Evolutionary conservation across 2,113 vertebrate species (phyloP).

Genomic region (Stegostoma tigrinum): DNA sequence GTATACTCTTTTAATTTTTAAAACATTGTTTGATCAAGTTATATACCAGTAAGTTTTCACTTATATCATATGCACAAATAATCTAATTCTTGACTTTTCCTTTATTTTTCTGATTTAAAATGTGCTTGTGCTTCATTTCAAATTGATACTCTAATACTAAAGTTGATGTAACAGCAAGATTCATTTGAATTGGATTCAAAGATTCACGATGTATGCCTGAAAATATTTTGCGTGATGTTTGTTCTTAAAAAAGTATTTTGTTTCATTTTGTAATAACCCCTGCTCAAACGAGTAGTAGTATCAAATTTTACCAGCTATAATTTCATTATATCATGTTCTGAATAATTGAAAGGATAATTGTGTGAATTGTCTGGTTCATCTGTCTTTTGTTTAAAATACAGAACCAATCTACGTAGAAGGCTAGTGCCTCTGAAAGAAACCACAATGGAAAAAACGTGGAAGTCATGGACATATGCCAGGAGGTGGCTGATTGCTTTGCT

Average conservation of each 20-base stretch:
- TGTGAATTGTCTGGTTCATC: constrained; percentile 30
- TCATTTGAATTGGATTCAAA: not conserved
- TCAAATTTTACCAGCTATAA: not conserved
- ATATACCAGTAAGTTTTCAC: not conserved
- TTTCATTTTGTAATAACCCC: not conserved
- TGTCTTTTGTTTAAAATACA: constrained; percentile 45
- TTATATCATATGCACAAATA: not conserved
- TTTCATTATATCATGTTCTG: not conserved
- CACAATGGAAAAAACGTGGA: constrained; percentile 94
- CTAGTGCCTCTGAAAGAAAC: constrained; percentile 42
- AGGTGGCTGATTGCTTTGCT: constrained; percentile 74
- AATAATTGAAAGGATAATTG: not conserved
- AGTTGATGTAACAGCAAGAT: not conserved
- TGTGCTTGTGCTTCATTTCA: not conserved
- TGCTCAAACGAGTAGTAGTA: not conserved
- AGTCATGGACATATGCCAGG: constrained; percentile 79
- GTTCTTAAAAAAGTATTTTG: not conserved
- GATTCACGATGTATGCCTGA: not conserved
- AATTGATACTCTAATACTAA: not conserved
- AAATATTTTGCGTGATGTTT: not conserved
- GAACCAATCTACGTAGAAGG: constrained; percentile 44
- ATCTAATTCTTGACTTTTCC: not conserved
- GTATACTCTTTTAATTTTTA: not conserved
- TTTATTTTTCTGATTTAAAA: not conserved
- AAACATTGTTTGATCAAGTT: no score